Evolutionary conservation across 2,888 invertebrate genomes (phyloP), one percentile per base, ranked within the genome.

Genomic region (Cephus spinipes): DNA sequence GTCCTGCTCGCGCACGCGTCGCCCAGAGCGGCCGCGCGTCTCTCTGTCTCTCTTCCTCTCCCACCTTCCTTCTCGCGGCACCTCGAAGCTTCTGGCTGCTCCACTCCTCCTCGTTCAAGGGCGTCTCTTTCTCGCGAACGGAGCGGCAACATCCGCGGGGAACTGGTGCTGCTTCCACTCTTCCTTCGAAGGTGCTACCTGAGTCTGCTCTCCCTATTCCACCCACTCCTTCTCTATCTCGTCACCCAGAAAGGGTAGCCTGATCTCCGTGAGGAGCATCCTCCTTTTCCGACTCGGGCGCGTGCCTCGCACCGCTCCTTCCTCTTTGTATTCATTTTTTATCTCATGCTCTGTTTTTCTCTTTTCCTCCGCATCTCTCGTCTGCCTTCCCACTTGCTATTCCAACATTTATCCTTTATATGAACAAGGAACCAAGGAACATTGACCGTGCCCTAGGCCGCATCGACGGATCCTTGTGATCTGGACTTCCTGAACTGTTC

Each of bases 91-190:
- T 82, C 79, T 82, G 85, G 83, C 86, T 84, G 85, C 83, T 84
- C 86, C 86, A 82, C 32, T 85, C 83, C 83, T 88, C 88, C 88
- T 84, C 88, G 87, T 89, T 90, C 89, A 89, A 90, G 90, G 90
- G 89, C 90, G 89, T 87, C 83, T 87, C 83, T 85, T 82, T 83
- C 82, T 83, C 79, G 79, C 77, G 32, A 40, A n/a, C 34, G 40
- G 73, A 78, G 74, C 73, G 79, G 81, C 83, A 82, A 84, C 81
- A 81, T 86, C 85, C 82, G 77, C 77, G 69, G 79, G 76, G 55
- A 55, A 23, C 55, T 23, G 23, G 55, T 9, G 55, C 55, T 23
- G 55, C 55, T 55, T 55, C 55, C 55, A 31, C 71, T 71, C 71
- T 71, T 71, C 71, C 71, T 33, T 71, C 12, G 71, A 23, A 55